Conservation (phyloP, 2,888 invertebrate species). For the Drosophila heteroneura region DNA sequence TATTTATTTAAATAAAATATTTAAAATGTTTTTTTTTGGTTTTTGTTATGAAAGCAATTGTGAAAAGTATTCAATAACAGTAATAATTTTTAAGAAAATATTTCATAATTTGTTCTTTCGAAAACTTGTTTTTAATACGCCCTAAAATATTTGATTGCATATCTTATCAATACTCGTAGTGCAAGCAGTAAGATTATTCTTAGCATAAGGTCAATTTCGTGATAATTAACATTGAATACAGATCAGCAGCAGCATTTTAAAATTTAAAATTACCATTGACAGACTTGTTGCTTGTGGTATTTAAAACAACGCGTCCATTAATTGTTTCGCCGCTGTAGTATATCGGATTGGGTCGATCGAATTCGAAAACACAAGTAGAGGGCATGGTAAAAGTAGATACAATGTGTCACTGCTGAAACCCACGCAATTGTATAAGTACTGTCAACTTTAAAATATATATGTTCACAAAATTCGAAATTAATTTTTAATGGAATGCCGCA, state of each 20-base stretch:
- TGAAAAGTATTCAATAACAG: neutral
- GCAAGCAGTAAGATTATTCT: constrained; percentile 1
- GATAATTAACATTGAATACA: constrained; percentile 87
- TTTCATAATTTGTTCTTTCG: neutral
- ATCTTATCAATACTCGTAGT: neutral
- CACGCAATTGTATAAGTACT: neutral
- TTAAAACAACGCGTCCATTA: constrained; percentile 62
- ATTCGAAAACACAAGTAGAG: constrained; percentile 59
- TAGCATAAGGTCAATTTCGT: neutral
- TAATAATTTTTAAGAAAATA: neutral
- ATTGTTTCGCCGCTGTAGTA: constrained; percentile 77
- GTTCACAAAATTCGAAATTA: neutral
- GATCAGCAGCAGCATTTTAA: neutral
- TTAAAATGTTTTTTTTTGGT: neutral
- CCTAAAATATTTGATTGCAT: neutral
- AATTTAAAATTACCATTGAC: constrained; percentile 58
- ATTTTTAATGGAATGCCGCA: constrained; percentile 1
- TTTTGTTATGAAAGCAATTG: neutral
- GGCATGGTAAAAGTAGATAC: constrained; percentile 44
- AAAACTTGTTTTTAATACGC: neutral
- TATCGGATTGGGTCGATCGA: constrained; percentile 72
- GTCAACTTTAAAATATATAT: neutral
- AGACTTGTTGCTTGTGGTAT: constrained; percentile 53
- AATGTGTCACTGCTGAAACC: neutral
- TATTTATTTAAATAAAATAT: neutral